A percentile compares a stretch with the other conserved stretches of the same genome.
These are phyloP conservation scores for Nomada lathburiana DNA, from an alignment of 2,888 invertebrate genomes.

Conservation along the genomic window DNA sequence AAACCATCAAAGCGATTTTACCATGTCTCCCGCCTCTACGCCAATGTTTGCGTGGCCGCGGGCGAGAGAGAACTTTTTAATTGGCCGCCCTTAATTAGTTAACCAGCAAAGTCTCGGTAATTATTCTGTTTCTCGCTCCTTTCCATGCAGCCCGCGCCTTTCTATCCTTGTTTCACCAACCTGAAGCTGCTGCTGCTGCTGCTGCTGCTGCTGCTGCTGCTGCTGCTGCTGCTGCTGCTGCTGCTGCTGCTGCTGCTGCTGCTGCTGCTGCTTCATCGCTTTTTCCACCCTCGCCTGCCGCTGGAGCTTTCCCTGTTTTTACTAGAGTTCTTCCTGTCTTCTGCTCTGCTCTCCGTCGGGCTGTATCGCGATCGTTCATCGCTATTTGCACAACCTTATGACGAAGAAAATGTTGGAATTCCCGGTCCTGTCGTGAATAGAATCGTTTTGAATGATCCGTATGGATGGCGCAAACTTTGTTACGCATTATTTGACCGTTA, in stretches of 20 bases:
- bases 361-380: conserved; percentile 46
- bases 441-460: neutral
- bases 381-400: conserved; percentile 64
- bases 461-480: too few species aligned
- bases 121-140: conserved; percentile 82
- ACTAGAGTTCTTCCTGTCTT: conserved; percentile 51
- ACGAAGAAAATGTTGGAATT: conserved; percentile 37
- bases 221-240: too few species aligned
- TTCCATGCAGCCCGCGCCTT: conserved; percentile 55
- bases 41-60: conserved; percentile 66
- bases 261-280: conserved; percentile 34
- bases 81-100: conserved; percentile 84
- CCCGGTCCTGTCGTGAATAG: too few species aligned
- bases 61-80: conserved; percentile 83
- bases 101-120: conserved; percentile 82
- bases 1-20: conserved; percentile 68
- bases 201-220: conserved; percentile 24
- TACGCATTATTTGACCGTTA: neutral
- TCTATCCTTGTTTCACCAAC: conserved; percentile 36
- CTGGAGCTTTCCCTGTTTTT: conserved; percentile 63
- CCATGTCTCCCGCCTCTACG: conserved; percentile 52
- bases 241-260: too few species aligned
- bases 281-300: conserved; percentile 14
- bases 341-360: conserved; percentile 14
- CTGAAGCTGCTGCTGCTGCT: conserved; percentile 1